Percentiles rank a stretch among this genome's conserved stretches.
These are phyloP conservation scores for Ischnus inquisitorius DNA, from an alignment of 2,888 invertebrate species.

Conservation along the genomic window DNA sequence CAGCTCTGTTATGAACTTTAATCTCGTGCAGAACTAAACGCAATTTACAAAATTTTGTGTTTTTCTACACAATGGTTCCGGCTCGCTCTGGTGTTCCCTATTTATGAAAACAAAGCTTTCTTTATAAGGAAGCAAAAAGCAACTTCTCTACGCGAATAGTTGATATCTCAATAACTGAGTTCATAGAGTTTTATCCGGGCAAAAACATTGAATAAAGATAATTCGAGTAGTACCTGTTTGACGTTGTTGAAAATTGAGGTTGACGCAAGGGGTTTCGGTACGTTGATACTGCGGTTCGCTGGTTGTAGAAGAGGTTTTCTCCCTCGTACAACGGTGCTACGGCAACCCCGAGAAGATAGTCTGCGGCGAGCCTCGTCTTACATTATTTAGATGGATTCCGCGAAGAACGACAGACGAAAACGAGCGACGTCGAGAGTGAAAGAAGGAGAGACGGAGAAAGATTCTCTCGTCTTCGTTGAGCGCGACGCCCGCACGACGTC, in stretches of 20 bases:
- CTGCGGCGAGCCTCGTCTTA: constrained; percentile 80
- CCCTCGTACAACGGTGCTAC: constrained; percentile 41
- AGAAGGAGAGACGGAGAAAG: constrained; percentile 22
- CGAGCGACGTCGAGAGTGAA: constrained; percentile 38
- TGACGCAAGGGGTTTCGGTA: constrained; percentile 61
- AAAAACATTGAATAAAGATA: constrained; percentile 42
- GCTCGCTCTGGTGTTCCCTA: too few species aligned
- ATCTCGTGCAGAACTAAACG: too few species aligned
- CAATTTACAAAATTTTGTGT: too few species aligned
- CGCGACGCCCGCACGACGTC: constrained; percentile 64
- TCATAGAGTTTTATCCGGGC: constrained; percentile 12
- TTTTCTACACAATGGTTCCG: too few species aligned
- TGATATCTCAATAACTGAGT: neutral
- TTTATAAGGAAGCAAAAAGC: too few species aligned
- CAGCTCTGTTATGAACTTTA: too few species aligned
- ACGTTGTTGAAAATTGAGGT: constrained; percentile 54
- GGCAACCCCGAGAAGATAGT: constrained; percentile 62
- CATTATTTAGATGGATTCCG: constrained; percentile 83
- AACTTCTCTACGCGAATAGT: neutral
- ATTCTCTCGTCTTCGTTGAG: constrained; percentile 25
- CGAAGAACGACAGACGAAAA: constrained; percentile 67
- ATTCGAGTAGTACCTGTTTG: constrained; percentile 42
- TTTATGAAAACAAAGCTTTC: too few species aligned
- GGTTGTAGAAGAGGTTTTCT: constrained; percentile 49
- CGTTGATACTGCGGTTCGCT: constrained; percentile 68